These are phyloP conservation scores for Epinephelus lanceolatus DNA, from an alignment of 2,113 vertebrate genomes.

Conservation along the genomic window DNA sequence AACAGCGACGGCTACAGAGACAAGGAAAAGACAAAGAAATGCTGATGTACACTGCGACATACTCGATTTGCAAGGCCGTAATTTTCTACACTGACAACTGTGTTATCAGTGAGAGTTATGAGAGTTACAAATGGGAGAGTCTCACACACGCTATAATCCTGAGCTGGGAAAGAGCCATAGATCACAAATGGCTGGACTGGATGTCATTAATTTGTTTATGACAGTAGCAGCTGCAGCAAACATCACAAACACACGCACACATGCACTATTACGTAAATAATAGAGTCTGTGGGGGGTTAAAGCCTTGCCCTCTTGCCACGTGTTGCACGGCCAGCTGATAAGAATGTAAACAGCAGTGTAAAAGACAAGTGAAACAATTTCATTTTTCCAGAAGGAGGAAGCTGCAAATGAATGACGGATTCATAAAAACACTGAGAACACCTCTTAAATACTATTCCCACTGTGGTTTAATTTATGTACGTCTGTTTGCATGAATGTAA, in stretches of 20 bases:
- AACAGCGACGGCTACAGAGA: slow-evolving; percentile 91
- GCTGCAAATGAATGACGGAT: slow-evolving; percentile 1
- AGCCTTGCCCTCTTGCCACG: neutral
- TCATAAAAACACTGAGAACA: neutral
- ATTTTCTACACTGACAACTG: slow-evolving; percentile 47
- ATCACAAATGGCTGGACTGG: slow-evolving; percentile 21
- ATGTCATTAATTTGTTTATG: slow-evolving; percentile 46
- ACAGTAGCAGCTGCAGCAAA: slow-evolving; percentile 35
- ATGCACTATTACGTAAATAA: neutral
- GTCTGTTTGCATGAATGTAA: slow-evolving; percentile 3
- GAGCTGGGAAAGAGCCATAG: slow-evolving; percentile 17
- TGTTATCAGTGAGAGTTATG: slow-evolving; percentile 47
- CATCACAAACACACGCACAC: neutral
- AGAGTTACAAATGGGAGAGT: slow-evolving; percentile 21
- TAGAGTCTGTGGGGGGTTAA: slow-evolving; percentile 14
- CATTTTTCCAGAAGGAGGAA: slow-evolving; percentile 1
- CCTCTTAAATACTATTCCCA: neutral
- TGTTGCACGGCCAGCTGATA: neutral
- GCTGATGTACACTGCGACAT: slow-evolving; percentile 3
- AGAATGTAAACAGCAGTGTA: slow-evolving; percentile 26
- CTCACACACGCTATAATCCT: slow-evolving; percentile 38
- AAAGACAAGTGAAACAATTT: slow-evolving; percentile 7
- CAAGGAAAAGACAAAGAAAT: neutral
- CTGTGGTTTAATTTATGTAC: slow-evolving; percentile 1
- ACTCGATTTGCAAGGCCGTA: slow-evolving; percentile 23